Percentiles rank a stretch among this genome's conserved stretches.
These are phyloP conservation scores for Danio choprae DNA, from an alignment of 2,797 vertebrate genomes.

Conservation along the genomic window DNA sequence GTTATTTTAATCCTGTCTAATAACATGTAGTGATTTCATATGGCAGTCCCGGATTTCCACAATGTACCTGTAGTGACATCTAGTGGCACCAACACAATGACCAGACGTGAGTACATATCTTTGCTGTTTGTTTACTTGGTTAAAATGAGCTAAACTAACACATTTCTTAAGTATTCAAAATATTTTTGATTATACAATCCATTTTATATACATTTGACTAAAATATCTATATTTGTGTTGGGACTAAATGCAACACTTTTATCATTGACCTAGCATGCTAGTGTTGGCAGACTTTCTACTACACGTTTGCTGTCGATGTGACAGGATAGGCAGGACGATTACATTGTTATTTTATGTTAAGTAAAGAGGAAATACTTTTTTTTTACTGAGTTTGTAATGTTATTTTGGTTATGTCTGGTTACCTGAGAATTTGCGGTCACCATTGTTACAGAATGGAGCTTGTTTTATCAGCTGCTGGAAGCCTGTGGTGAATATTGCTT, in stretches of 20 bases:
- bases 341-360: too few species aligned
- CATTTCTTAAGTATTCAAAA: neutral
- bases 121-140: neutral
- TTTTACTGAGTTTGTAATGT: too few species aligned
- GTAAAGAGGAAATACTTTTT: too few species aligned
- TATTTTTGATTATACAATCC: neutral
- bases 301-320: neutral
- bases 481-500: neutral
- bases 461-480: neutral
- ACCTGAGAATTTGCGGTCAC: neutral
- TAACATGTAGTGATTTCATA: neutral
- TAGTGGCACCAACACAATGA: conserved; percentile 11
- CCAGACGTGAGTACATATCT: neutral
- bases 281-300: too few species aligned
- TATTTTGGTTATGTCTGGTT: too few species aligned
- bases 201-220: neutral
- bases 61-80: conserved; percentile 10
- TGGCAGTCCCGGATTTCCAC: neutral
- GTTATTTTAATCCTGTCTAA: neutral
- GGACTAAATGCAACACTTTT: neutral
- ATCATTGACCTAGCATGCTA: neutral
- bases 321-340: neutral
- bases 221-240: neutral
- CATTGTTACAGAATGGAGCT: neutral
- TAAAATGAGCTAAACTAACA: neutral